Evolutionary conservation across 2,113 vertebrate species (phyloP).

Genomic region (Abramis brama): DNA sequence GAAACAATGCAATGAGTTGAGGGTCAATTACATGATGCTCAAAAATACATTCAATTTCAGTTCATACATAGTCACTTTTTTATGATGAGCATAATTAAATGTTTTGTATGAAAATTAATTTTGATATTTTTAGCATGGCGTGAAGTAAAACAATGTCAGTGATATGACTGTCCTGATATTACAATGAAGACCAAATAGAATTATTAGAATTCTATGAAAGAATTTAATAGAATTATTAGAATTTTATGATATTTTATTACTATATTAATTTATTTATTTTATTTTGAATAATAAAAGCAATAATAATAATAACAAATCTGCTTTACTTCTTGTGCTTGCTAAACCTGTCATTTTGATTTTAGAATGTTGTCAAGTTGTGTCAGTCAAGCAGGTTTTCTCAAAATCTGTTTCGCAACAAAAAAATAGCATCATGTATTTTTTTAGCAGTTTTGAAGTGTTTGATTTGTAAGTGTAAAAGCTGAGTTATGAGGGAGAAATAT

Average conservation of each 20-base stretch:
- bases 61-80: background rate
- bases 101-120: background rate
- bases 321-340: too few species aligned
- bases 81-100: background rate
- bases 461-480: slow-evolving; percentile 24
- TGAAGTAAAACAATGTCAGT: background rate
- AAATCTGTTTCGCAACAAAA: background rate
- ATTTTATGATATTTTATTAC: background rate
- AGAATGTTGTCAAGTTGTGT: background rate
- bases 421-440: background rate
- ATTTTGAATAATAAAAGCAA: background rate
- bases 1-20: background rate
- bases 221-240: background rate
- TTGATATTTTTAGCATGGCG: background rate
- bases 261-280: background rate
- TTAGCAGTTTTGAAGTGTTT: background rate
- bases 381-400: background rate
- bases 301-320: background rate
- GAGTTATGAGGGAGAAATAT: background rate
- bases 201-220: background rate
- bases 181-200: background rate
- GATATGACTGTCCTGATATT: background rate
- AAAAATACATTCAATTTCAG: background rate
- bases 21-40: background rate
- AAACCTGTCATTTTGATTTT: background rate